Evolutionary conservation across 2,113 vertebrate species (phyloP).

Genomic region (Motacilla alba): DNA sequence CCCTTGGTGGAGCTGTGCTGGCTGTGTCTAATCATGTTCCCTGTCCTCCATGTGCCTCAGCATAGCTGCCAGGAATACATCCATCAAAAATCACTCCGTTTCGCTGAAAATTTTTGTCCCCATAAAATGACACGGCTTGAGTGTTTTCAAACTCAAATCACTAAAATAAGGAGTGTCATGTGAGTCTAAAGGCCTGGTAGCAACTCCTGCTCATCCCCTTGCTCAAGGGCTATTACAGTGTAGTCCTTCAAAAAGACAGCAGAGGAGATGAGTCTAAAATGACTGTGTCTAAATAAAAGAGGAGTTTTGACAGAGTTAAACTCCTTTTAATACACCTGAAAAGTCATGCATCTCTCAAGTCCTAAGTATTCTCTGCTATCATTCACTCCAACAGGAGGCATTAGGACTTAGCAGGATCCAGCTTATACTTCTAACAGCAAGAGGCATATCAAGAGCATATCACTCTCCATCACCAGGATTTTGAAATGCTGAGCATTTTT

Average conservation of each 20-base stretch:
- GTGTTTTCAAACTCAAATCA: not conserved
- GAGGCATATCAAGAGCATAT: constrained; percentile 44
- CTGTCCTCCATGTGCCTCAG: not conserved
- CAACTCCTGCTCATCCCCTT: not conserved
- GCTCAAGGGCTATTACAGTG: not conserved
- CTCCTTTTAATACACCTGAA: constrained; percentile 8
- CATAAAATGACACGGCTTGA: not conserved
- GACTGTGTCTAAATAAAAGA: not conserved
- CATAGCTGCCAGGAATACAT: not conserved
- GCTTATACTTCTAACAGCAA: constrained; percentile 46
- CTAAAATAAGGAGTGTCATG: not conserved
- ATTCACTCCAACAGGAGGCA: constrained; percentile 32
- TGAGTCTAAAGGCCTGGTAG: not conserved
- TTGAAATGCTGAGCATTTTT: constrained; percentile 60
- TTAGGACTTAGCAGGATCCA: constrained; percentile 40
- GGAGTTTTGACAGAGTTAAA: not conserved
- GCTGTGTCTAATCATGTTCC: not conserved
- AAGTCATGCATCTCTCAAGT: not conserved
- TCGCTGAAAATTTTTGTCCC: not conserved
- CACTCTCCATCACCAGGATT: constrained; percentile 47
- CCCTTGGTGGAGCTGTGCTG: not conserved
- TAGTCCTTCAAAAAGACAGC: not conserved
- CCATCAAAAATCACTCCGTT: not conserved
- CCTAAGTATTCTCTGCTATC: not conserved
- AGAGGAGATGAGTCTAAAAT: not conserved